phyloP scores from a whole-genome alignment of 2,888 invertebrate genomes.

The Eupithecia vulgata region DNA sequence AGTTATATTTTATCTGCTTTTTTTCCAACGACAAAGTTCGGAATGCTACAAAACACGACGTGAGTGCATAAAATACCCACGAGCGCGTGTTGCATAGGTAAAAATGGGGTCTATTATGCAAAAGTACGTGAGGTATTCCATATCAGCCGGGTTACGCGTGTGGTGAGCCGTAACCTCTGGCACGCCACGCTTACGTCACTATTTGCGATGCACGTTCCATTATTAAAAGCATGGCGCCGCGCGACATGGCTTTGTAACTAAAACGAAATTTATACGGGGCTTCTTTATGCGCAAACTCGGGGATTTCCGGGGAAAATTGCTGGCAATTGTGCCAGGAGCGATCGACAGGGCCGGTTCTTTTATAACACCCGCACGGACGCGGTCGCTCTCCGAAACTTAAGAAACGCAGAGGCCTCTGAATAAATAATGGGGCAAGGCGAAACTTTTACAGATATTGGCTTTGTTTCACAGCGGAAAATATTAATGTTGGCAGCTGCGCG shows the following conservation, averaged over 20 bases:
- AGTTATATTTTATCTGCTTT: conserved; percentile 7
- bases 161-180: conserved; percentile 44
- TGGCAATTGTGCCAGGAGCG: conserved; percentile 54
- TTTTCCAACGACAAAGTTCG: conserved; percentile 31
- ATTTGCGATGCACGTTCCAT: conserved; percentile 50
- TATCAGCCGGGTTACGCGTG: conserved; percentile 40
- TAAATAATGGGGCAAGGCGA: conserved; percentile 67
- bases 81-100: conserved; percentile 36
- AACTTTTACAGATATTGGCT: conserved; percentile 76
- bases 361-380: conserved; percentile 54
- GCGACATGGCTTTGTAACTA: conserved; percentile 28
- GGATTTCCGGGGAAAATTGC: conserved; percentile 54
- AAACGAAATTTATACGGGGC: conserved; percentile 42
- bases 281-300: conserved; percentile 48
- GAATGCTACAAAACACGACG: conserved; percentile 39
- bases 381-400: conserved; percentile 59
- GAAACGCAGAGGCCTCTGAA: conserved; percentile 69
- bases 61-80: conserved; percentile 37
- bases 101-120: conserved; percentile 35
- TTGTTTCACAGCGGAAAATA: conserved; percentile 69
- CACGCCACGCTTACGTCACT: conserved; percentile 61
- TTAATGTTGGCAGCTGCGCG: conserved; percentile 66
- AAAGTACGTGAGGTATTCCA: conserved; percentile 42
- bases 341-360: conserved; percentile 46
- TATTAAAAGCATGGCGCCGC: conserved; percentile 31